Base-by-base conservation (phyloP, 2,888 invertebrate species). In the Eudemis profundana region DNA sequence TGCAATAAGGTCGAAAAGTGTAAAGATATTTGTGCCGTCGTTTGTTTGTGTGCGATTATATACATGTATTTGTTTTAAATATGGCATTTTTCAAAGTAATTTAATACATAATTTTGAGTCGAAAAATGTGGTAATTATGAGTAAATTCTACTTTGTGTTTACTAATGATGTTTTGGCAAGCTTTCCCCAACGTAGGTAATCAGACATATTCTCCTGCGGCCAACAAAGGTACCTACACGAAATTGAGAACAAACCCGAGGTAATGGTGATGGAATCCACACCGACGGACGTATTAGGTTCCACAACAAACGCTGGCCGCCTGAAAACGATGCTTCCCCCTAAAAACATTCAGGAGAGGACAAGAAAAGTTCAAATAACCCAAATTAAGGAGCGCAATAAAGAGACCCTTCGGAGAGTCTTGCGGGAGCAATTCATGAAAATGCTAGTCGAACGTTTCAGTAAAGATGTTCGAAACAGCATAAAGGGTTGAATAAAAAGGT, bases 301-400 rank as follows among this genome's bases (percentile, higher is more conserved):
- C 59, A 49, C 50, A 68, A 61, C 75, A 77, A 72, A 75, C 70
- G 74, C 71, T 70, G 77, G 77, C 75, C 78, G 76, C 71, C 72
- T 76, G 73, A 78, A 74, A 78, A 81, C 74, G 76, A 76, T 77
- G 77, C 79, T 78, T 74, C 71, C 78, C 73, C 75, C 73, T n/a
- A 71, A 74, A 79, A 78, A 78, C 77, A 81, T 83, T 78, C 77
- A 78, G 79, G 74, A 78, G 79, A 78, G 83, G 81, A 83, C 79
- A 79, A 82, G 83, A 81, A 84, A 84, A 86, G 83, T 86, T 85
- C 82, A 85, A 86, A 86, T 86, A 86, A 84, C 84, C 84, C 77
- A 83, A 86, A 87, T 86, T 85, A 87, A 87, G 83, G 82, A 80
- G 77, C 77, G 82, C 83, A 85, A 86, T 86, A 86, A 86, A 85